Base-by-base conservation (phyloP, 2,888 invertebrate species). In the Hermaeophaga mercurialis region DNA sequence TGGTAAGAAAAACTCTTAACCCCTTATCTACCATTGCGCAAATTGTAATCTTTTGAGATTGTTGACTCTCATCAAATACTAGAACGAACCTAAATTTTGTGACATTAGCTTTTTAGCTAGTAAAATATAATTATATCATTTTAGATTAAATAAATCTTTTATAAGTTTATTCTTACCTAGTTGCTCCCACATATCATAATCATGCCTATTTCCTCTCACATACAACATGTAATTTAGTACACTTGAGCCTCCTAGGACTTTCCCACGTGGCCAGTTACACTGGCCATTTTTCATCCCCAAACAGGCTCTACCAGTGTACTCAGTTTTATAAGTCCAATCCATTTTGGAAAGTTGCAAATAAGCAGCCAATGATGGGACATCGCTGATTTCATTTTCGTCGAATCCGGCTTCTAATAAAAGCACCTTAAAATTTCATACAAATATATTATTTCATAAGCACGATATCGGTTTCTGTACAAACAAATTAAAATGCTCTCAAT, bases 211-310 rank as follows among this genome's bases (percentile, higher is more conserved):
- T 7, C 95, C 95, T 60, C 95, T 80, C 0, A 94, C 90, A 74
- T 95, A 95, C 2, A 94, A 81, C 94, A 95, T 94, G 74, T 91
- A 91, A 73, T 95, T 95, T 0, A 94, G 80, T 0, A 90, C 89
- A 65, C 90, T 90, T 0, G 90, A 90, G 0, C 95, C 95, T 1
- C 96, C 96, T 0, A 96, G 82, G 1, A 94, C 91, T 76, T 92
- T 93, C 14, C 92, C 92, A 43, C 96, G 80, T 0, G 93, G 92
- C 93, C 92, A 93, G 75, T 90, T 92, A 78, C 93, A 93, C 52
- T 88, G 82, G 43, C 86, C 87, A 59, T 87, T 87, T 68, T 88
- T 88, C 86, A 93, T 90, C 9, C 89, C 92, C 58, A 92, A 78
- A 66, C 93, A 93, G 0, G 92, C 90, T 69, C 84, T 85, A 59